Evolutionary conservation across 2,797 vertebrate species (phyloP).

Genomic region (Meda fulgida): DNA sequence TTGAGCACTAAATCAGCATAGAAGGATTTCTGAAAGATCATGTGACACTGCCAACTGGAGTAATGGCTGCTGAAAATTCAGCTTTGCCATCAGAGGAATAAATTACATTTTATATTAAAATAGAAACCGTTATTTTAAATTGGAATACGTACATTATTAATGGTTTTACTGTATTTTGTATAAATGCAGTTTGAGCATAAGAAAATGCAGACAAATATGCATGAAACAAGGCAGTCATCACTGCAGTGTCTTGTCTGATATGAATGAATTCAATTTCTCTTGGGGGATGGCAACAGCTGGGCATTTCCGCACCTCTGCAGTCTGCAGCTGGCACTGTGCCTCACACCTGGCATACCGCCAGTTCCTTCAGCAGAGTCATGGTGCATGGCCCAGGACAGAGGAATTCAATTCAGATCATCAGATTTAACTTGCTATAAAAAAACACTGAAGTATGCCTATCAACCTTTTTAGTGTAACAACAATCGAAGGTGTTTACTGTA

Average conservation of each 20-base stretch:
- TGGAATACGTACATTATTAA: not conserved
- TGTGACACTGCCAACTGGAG: not conserved
- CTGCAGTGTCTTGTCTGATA: conserved; percentile 52
- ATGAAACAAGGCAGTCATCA: conserved; percentile 65
- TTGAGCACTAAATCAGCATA: not conserved
- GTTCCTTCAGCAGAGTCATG: conserved; percentile 37
- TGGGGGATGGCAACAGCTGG: conserved; percentile 70
- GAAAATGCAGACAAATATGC: conserved; percentile 48
- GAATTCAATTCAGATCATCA: conserved; percentile 6
- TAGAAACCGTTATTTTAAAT: not conserved
- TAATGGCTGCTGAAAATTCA: not conserved
- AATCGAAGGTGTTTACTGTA: conserved; percentile 16
- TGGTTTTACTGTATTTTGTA: not conserved
- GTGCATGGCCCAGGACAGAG: conserved; percentile 34
- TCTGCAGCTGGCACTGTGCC: conserved; percentile 49
- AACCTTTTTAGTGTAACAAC: conserved; percentile 25
- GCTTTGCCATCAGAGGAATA: not conserved
- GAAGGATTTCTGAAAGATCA: not conserved
- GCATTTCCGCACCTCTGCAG: conserved; percentile 61
- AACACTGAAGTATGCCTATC: not conserved
- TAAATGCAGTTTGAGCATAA: not conserved
- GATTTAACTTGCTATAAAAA: conserved; percentile 27
- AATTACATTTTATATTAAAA: not conserved
- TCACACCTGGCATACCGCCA: conserved; percentile 58
- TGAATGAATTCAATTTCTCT: conserved; percentile 63